These are phyloP conservation scores for Pangasius sanitwongsei DNA, from an alignment of 2,797 vertebrate genomes.

Conservation along the genomic window DNA sequence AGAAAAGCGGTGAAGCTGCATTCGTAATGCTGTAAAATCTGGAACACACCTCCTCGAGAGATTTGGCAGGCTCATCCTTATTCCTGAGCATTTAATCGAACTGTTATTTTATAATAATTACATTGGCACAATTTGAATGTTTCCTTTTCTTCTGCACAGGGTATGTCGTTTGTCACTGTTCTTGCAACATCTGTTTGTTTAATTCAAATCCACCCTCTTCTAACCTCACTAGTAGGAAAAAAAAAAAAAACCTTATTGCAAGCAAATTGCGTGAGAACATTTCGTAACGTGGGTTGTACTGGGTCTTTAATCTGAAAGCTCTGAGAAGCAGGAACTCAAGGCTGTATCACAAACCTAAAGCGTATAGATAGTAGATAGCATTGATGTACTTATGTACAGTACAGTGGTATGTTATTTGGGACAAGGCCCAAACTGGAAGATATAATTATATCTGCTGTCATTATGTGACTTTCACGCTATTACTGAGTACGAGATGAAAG, in stretches of 20 bases:
- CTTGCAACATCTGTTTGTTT: background rate
- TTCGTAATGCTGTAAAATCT: slow-evolving; percentile 26
- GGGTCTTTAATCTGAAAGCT: background rate
- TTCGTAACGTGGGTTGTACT: too few species aligned
- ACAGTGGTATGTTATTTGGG: background rate
- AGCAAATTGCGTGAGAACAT: background rate
- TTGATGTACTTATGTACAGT: background rate
- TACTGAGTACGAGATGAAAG: too few species aligned
- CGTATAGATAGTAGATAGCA: background rate
- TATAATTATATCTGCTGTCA: background rate
- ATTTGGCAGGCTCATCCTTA: background rate
- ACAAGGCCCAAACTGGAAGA: background rate
- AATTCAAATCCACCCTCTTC: background rate
- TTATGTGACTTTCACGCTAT: background rate
- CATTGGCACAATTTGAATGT: background rate
- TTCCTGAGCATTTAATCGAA: slow-evolving; percentile 20
- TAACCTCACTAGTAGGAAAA: background rate
- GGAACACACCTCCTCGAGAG: slow-evolving; percentile 10
- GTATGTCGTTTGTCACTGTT: background rate
- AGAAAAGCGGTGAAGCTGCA: background rate
- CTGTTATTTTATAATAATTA: slow-evolving; percentile 12
- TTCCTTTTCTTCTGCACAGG: background rate
- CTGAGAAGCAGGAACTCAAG: background rate
- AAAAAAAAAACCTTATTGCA: background rate
- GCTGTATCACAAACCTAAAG: background rate